Base-by-base conservation (phyloP, 1,140 invertebrate species). In the Lepidurus apus region DNA sequence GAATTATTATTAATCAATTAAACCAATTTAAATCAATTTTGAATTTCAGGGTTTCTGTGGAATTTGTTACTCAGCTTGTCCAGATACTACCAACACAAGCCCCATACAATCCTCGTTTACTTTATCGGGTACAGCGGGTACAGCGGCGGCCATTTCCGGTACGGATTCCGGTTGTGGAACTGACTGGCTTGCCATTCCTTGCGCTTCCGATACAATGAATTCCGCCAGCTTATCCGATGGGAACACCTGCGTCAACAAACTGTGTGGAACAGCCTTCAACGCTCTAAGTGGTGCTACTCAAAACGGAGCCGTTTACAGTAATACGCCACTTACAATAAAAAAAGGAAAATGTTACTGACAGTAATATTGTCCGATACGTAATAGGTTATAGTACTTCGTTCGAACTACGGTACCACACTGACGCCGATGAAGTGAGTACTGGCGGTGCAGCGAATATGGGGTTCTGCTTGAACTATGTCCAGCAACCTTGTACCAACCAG, bases 381-480 rank as follows among this genome's bases (percentile, higher is more conserved):
- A 26, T 7, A 78, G 81, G 81, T 80, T 81, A 79, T 45, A 77
- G 79, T 75, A 81, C 81, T 76, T 81, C 82, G 10, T 82, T 82
- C 73, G 74, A 78, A 11, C 17, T 82, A 34, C 75, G 78, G 17
- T 82, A 81, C 42, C 81, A 82, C 77, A 82, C 82, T 26, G 80
- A 82, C 74, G 44, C 45, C 43, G 65, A 74, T 7, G 82, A 82
- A 76, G 80, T 73, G 11, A 79, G 26, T 65, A 73, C 73, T 5
- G 13, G 42, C 0, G 80, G 81, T 26, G 42, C 8, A 10, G 53
- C 47, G 74, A 82, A 82, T 73, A 77, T 79, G 45, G 83, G 83
- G 7, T 84, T 83, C 76, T 81, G 81, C 74, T 77, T 84, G 10
- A 79, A 81, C 44, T 84, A 81, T 43, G 78, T 80, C 1, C 83